Evolutionary conservation across 2,888 invertebrate species (phyloP).

Genomic region (Papilio demoleus): DNA sequence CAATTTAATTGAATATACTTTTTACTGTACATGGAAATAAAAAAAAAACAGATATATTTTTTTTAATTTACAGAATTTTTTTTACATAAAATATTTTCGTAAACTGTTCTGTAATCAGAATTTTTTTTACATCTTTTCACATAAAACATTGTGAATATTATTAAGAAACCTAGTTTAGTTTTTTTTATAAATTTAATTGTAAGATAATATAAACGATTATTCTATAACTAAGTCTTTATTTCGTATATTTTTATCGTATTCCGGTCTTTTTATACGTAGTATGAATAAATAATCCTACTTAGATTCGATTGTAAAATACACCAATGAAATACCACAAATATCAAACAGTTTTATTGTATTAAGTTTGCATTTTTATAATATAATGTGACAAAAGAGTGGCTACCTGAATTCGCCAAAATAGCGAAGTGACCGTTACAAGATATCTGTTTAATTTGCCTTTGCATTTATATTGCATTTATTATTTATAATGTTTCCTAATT

Average conservation of each 20-base stretch:
- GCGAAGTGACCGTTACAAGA: too few species aligned
- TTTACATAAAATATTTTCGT: background rate
- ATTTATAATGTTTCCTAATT: constrained; percentile 52
- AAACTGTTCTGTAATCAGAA: background rate
- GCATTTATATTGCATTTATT: constrained; percentile 69
- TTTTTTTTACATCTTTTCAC: background rate
- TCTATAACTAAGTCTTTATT: constrained; percentile 33
- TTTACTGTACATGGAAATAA: background rate
- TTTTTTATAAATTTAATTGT: constrained; percentile 32
- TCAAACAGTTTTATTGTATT: too few species aligned
- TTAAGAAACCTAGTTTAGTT: background rate
- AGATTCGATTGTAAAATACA: constrained; percentile 53
- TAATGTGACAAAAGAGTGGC: too few species aligned
- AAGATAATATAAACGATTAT: constrained; percentile 40
- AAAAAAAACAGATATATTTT: too few species aligned
- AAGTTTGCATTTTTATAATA: too few species aligned
- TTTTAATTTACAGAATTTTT: background rate
- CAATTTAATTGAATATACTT: constrained; percentile 41
- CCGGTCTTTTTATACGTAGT: constrained; percentile 38
- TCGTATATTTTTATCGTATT: constrained; percentile 40
- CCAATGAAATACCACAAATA: too few species aligned
- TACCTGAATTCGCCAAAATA: too few species aligned
- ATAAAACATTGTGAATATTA: constrained; percentile 19
- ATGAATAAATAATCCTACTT: constrained; percentile 41
- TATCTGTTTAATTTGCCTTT: too few species aligned